phyloP scores from a whole-genome alignment of 1,140 invertebrate genomes.

The Radopholus similis region DNA sequence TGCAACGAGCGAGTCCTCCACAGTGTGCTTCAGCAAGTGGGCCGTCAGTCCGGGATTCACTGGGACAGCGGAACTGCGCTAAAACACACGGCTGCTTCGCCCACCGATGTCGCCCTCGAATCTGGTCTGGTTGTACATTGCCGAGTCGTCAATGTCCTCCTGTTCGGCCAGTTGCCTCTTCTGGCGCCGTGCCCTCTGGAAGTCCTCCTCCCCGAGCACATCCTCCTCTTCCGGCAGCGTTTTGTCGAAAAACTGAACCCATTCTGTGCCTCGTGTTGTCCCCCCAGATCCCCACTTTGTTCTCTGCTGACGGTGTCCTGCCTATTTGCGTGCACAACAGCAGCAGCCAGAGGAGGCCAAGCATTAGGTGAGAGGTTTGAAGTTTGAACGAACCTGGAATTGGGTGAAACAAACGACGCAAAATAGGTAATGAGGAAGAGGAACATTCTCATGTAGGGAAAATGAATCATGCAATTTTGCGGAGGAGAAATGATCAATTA shows the following conservation, averaged over 20 bases:
- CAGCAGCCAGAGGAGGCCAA: too few relatives aligned
- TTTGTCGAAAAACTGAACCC: constrained; percentile 45
- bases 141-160: constrained; percentile 46
- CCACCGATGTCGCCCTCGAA: constrained; percentile 59
- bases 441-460: too few relatives aligned
- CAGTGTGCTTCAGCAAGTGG: constrained; percentile 31
- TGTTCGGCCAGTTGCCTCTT: background rate
- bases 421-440: too few relatives aligned
- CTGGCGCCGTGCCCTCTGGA: constrained; percentile 13
- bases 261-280: too few relatives aligned
- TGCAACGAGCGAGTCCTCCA: constrained; percentile 44
- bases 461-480: too few relatives aligned
- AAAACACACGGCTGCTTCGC: background rate
- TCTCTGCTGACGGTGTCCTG: too few relatives aligned
- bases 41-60: constrained; percentile 48
- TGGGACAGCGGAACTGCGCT: background rate
- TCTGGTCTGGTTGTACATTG: constrained; percentile 51
- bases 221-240: constrained; percentile 27
- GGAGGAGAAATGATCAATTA: too few relatives aligned
- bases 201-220: constrained; percentile 30
- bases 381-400: too few relatives aligned
- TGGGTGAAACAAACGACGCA: too few relatives aligned
- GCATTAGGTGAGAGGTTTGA: too few relatives aligned
- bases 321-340: too few relatives aligned
- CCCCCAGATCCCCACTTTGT: too few relatives aligned